These are phyloP conservation scores for Plemyria rubiginata DNA, from an alignment of 2,888 invertebrate species.

Conservation along the genomic window DNA sequence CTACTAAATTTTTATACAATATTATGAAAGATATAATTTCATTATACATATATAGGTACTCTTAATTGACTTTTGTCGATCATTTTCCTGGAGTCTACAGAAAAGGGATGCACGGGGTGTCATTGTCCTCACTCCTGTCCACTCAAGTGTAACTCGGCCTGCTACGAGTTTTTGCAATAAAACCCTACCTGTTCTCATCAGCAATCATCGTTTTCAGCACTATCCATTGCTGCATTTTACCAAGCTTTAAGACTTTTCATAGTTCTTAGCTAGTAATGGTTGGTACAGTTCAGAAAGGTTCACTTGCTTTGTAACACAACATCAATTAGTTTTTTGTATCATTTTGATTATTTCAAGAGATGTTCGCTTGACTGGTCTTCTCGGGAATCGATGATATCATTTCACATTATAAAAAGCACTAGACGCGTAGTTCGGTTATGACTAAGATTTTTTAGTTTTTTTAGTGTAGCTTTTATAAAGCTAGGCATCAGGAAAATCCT, in stretches of 20 bases:
- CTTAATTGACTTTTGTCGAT: too few species aligned
- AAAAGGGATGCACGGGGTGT: slow-evolving; percentile 49
- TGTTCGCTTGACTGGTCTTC: slow-evolving; percentile 39
- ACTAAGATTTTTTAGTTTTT: slow-evolving; percentile 21
- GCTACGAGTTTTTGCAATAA: slow-evolving; percentile 67
- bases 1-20: too few species aligned
- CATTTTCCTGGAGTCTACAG: slow-evolving; percentile 2
- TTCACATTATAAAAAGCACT: slow-evolving; percentile 31
- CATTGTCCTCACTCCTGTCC: slow-evolving; percentile 67
- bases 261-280: slow-evolving; percentile 19
- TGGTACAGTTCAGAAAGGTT: background rate
- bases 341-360: slow-evolving; percentile 20
- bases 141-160: slow-evolving; percentile 65
- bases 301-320: slow-evolving; percentile 34
- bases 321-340: slow-evolving; percentile 45
- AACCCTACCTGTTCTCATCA: slow-evolving; percentile 55
- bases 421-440: slow-evolving; percentile 24
- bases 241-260: background rate
- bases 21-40: too few species aligned
- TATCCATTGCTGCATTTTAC: slow-evolving; percentile 44
- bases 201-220: slow-evolving; percentile 37
- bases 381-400: slow-evolving; percentile 56
- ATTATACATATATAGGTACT: too few species aligned
- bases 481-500: slow-evolving; percentile 4
- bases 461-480: slow-evolving; percentile 1